Conservation (phyloP, 2,797 vertebrate genomes). For the Leuciscus waleckii region DNA sequence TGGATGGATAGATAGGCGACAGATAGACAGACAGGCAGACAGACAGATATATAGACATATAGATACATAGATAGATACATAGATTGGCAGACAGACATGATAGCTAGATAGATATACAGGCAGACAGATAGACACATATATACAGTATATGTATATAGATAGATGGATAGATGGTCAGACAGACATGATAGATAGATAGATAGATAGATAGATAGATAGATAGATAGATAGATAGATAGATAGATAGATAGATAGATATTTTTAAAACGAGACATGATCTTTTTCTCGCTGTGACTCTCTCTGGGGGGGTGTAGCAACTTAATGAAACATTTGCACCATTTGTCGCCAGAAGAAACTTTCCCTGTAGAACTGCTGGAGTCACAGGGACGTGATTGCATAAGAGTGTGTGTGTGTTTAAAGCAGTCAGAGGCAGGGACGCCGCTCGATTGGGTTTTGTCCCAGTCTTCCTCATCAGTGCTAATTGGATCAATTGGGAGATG, state of each 20-base stretch:
- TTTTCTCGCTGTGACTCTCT: conserved; percentile 20
- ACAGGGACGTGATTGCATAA: conserved; percentile 22
- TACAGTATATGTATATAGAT: too few species aligned
- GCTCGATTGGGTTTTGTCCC: conserved; percentile 37
- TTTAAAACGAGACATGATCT: background rate
- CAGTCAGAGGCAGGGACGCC: conserved; percentile 17
- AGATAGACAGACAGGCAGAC: background rate
- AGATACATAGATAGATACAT: background rate
- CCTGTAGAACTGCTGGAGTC: conserved; percentile 28
- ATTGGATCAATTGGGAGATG: conserved; percentile 60
- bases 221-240: background rate
- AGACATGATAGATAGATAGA: background rate
- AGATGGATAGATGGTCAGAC: background rate
- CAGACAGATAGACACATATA: background rate
- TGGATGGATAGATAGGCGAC: background rate
- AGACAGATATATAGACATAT: background rate
- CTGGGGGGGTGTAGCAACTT: conserved; percentile 15
- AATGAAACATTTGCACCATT: conserved; percentile 49
- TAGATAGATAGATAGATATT: background rate
- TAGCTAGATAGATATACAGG: background rate
- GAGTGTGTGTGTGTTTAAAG: conserved; percentile 47
- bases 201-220: background rate
- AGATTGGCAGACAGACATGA: background rate
- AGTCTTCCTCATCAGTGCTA: conserved; percentile 55
- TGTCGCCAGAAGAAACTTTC: conserved; percentile 29